Evolutionary conservation across 2,113 vertebrate genomes (phyloP).

Genomic region (Manacus vitellinus): DNA sequence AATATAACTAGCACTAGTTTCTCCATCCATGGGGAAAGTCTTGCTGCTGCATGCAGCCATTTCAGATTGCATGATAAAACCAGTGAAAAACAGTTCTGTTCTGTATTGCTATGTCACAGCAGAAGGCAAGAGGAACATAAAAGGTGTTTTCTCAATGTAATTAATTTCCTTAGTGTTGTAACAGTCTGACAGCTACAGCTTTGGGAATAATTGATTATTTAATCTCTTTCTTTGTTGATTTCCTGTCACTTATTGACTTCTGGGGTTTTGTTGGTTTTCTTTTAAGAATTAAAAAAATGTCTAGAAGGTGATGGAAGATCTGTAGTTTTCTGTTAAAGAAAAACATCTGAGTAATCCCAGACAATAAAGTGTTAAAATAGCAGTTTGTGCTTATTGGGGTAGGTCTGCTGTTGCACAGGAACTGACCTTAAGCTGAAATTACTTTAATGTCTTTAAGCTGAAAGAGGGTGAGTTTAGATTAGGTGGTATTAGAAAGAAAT

Average conservation of each 20-base stretch:
- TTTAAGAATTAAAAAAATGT: background rate
- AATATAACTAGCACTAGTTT: background rate
- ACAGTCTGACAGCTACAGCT: background rate
- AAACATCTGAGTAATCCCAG: background rate
- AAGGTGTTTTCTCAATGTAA: background rate
- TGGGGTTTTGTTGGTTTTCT: fast-evolving
- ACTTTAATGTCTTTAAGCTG: background rate
- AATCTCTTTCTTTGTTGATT: background rate
- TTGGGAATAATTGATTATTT: background rate
- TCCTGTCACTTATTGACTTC: background rate
- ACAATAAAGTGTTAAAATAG: background rate
- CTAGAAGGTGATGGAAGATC: background rate
- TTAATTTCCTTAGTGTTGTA: background rate
- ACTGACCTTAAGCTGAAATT: background rate
- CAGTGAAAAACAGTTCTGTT: background rate
- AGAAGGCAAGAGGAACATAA: background rate
- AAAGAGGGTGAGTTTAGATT: background rate
- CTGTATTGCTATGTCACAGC: background rate
- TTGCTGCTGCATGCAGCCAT: background rate
- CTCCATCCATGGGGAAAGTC: background rate
- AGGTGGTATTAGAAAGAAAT: background rate
- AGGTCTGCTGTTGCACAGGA: background rate
- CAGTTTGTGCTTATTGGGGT: background rate
- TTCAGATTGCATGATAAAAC: background rate
- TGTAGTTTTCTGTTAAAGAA: background rate